Base-by-base conservation (phyloP, 2,797 vertebrate genomes). In the Perodicticus potto region DNA sequence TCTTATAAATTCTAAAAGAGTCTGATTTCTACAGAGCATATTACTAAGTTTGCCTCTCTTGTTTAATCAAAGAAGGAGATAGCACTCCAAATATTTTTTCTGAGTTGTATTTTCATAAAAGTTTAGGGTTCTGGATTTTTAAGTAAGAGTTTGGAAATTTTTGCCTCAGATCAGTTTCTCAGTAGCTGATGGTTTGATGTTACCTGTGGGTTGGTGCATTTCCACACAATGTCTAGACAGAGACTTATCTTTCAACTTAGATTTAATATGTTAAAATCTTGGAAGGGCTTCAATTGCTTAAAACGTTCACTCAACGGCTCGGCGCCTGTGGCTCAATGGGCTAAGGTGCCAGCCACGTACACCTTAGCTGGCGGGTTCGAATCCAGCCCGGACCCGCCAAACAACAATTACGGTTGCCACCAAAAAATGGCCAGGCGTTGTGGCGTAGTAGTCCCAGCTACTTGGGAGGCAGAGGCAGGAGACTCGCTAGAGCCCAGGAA, bases 1-100 rank as follows among this genome's bases (percentile, higher is more conserved):
- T 84, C 72, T 45, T 92, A 19, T 49, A 80, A 89, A 80, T 89
- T 67, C 57, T 25, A 27, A 57, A 96, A 89, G 29, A 7, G 17
- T 67, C 61, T 37, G n/a, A 86, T 55, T 81, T 59, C 19, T 34
- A 7, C 3, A n/a, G 6, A 63, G 5, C 20, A 1, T 65, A 34
- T 65, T 57, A 82, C 40, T 29, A 69, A 82, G 29, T 63, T 20
- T 93, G 49, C 29, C 32, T 76, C 27, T 53, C 10, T 37, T 77
- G 49, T 59, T 86, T 43, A 53, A 2, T 63, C 34, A 55, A 69
- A 49, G 29, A 20, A 87, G 53, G 22, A 22, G 4, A n/a, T 55
- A 70, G 69, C 9, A 37, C 37, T 80, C 83, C 43, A 37, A 77
- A 40, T 43, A 83, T 93, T 93, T 63, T 76, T 76, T 80, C 57